Evolutionary conservation across 2,113 vertebrate genomes (phyloP).

Genomic region (Cryptotis parvus): DNA sequence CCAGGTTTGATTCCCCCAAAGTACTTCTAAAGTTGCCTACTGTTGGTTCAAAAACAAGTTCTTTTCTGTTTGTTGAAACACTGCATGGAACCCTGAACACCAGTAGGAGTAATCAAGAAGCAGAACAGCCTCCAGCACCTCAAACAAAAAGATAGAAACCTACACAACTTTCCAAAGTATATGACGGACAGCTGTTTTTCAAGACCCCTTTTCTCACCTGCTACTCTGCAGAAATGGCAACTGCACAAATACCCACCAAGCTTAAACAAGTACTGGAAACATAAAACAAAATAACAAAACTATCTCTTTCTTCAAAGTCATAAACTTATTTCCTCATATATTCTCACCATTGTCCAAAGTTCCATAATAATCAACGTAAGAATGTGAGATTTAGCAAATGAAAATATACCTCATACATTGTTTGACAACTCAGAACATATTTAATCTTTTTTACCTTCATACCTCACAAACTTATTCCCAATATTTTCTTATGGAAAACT

Average conservation of each 20-base stretch:
- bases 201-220: slow-evolving; percentile 18
- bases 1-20: too few species aligned
- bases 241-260: slow-evolving; percentile 41
- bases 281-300: slow-evolving; percentile 27
- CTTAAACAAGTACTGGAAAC: slow-evolving; percentile 28
- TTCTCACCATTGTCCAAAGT: not conserved
- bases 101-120: too few species aligned
- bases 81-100: too few species aligned
- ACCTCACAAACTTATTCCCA: not conserved
- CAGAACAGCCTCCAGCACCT: too few species aligned
- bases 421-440: not conserved
- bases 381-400: not conserved
- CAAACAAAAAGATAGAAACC: too few species aligned
- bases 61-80: too few species aligned
- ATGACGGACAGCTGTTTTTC: not conserved
- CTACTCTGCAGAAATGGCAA: not conserved
- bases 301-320: not conserved
- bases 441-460: not conserved
- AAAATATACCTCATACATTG: not conserved
- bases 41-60: too few species aligned
- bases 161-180: not conserved
- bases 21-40: too few species aligned
- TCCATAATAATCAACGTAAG: not conserved
- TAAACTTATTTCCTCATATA: not conserved
- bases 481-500: slow-evolving; percentile 4